A percentile compares a stretch with the other conserved stretches of the same genome.
These are phyloP conservation scores for Rhinophrynus dorsalis DNA, from an alignment of 2,797 vertebrate species.

Conservation along the genomic window DNA sequence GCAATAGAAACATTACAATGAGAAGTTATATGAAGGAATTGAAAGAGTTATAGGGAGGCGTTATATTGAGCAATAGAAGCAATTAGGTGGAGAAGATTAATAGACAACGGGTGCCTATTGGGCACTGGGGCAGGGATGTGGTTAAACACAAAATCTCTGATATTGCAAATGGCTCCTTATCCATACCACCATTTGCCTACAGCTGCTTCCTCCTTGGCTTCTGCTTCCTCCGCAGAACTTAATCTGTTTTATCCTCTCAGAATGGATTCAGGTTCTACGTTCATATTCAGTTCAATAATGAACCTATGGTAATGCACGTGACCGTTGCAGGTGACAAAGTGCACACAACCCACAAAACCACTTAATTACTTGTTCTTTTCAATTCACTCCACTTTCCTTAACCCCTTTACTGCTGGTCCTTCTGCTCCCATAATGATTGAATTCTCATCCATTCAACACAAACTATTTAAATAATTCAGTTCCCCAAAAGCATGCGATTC, in stretches of 20 bases:
- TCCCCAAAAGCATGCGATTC: no score
- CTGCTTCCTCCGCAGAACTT: slow-evolving; percentile 7
- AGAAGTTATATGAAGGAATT: no score
- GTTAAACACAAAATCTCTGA: slow-evolving; percentile 9
- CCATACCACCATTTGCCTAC: neutral
- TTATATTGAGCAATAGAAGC: no score
- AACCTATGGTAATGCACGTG: no score
- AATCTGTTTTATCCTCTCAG: slow-evolving; percentile 4
- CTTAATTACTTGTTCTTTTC: neutral
- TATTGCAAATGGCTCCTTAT: slow-evolving; percentile 3
- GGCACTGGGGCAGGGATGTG: neutral
- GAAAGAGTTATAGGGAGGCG: no score
- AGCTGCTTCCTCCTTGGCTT: slow-evolving; percentile 35
- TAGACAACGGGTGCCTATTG: no score
- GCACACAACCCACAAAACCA: slow-evolving; percentile 8
- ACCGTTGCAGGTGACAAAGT: neutral
- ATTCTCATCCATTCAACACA: no score
- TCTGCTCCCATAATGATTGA: no score
- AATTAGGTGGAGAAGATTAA: no score
- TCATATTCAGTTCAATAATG: neutral
- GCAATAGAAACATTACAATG: no score
- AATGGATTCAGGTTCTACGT: slow-evolving; percentile 16
- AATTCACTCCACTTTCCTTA: neutral
- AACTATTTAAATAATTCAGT: no score
- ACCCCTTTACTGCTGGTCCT: neutral